Evolutionary conservation across 2,888 invertebrate species (phyloP).

Genomic region (Macrophya alboannulata): DNA sequence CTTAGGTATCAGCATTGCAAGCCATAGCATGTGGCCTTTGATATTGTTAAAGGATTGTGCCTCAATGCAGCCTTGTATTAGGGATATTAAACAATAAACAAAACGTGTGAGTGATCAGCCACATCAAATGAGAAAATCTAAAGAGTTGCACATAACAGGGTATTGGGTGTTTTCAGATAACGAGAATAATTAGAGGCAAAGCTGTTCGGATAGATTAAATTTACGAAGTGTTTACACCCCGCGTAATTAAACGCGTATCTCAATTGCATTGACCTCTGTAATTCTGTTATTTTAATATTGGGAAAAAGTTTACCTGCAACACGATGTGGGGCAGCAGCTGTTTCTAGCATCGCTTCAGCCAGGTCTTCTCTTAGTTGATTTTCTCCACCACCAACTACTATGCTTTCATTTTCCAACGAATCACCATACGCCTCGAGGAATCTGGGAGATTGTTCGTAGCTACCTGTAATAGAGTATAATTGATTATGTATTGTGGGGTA

Average conservation of each 20-base stretch:
- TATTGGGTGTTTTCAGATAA: background rate
- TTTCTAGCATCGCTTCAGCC: conserved; percentile 97
- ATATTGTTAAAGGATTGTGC: conserved; percentile 35
- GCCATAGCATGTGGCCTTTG: background rate
- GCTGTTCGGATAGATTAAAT: background rate
- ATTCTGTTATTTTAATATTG: background rate
- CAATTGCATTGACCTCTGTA: background rate
- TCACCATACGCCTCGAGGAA: conserved; percentile 89
- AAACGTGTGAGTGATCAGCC: conserved; percentile 7
- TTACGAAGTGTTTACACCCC: background rate
- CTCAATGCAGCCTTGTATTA: background rate
- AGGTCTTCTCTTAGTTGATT: conserved; percentile 93
- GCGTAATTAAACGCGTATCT: background rate
- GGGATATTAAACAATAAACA: conserved; percentile 27
- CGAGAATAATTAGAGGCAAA: background rate
- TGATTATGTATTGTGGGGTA: background rate
- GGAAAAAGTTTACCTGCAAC: conserved; percentile 76
- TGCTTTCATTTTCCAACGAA: conserved; percentile 74
- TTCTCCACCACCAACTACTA: conserved; percentile 83
- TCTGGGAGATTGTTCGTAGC: conserved; percentile 94
- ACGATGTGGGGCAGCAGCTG: conserved; percentile 82
- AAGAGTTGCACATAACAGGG: background rate
- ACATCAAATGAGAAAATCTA: background rate
- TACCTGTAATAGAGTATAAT: conserved; percentile 82
- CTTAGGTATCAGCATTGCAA: background rate